These are phyloP conservation scores for Spea hammondii DNA, from an alignment of 2,797 vertebrate species.

Conservation along the genomic window DNA sequence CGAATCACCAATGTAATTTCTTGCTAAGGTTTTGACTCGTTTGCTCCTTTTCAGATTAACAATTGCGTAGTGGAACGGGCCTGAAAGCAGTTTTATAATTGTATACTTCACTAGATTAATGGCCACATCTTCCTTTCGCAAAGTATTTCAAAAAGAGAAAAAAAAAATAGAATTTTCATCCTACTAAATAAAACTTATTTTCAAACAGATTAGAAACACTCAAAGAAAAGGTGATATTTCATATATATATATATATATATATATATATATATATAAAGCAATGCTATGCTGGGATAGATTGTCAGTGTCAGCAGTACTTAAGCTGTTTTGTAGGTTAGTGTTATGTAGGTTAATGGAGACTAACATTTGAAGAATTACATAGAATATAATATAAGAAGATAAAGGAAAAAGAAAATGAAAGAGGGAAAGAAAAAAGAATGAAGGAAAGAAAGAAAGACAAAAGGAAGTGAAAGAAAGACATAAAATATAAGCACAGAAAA, in stretches of 20 bases:
- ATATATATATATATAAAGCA: no score
- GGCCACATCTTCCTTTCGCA: constrained; percentile 24
- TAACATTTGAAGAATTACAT: no score
- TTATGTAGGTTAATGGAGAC: no score
- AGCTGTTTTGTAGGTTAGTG: background rate
- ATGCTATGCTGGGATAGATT: background rate
- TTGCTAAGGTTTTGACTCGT: constrained; percentile 41
- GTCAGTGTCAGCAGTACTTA: constrained; percentile 20
- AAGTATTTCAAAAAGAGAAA: constrained; percentile 7
- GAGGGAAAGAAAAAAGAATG: background rate
- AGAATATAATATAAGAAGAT: background rate
- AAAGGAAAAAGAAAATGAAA: background rate
- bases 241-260: background rate
- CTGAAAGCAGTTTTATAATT: constrained; percentile 44
- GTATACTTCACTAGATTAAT: constrained; percentile 39
- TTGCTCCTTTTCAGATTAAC: constrained; percentile 50
- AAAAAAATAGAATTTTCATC: constrained; percentile 18
- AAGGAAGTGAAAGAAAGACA: background rate
- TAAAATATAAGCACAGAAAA: background rate
- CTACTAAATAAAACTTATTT: constrained; percentile 33
- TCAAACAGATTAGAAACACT: constrained; percentile 36
- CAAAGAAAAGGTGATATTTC: constrained; percentile 25
- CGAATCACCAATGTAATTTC: constrained; percentile 48
- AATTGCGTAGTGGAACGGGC: constrained; percentile 42
- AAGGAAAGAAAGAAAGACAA: background rate